A percentile compares a stretch with the other conserved stretches of the same genome.
phyloP scores from a whole-genome alignment of 1,140 invertebrate species.

The Microplitis demolitor region DNA sequence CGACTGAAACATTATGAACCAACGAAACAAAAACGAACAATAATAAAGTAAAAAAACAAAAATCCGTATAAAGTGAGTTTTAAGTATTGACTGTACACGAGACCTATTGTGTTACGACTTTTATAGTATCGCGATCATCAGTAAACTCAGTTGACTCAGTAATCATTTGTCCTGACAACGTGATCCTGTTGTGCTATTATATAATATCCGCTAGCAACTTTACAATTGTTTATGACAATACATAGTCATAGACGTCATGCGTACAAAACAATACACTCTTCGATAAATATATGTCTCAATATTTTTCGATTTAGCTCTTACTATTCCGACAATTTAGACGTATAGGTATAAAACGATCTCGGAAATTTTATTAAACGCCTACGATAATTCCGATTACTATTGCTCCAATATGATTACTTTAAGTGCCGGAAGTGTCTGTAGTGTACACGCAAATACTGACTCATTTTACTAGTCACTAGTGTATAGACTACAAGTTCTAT shows the following conservation, averaged over 20 bases:
- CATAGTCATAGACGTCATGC: no score
- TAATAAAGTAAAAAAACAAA: neutral
- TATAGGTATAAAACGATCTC: no score
- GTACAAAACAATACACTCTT: neutral
- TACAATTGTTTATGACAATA: neutral
- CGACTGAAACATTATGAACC: neutral
- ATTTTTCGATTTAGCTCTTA: neutral
- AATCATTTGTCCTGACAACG: neutral
- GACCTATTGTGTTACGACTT: conserved; percentile 3
- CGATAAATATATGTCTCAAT: neutral
- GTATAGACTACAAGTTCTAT: no score
- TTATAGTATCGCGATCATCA: conserved; percentile 13
- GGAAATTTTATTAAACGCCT: no score
- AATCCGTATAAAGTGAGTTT: neutral
- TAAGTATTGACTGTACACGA: neutral
- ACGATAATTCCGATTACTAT: neutral
- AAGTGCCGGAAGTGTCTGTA: neutral
- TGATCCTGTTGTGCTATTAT: conserved; percentile 9
- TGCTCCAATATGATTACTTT: conserved; percentile 7
- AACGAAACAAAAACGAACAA: neutral
- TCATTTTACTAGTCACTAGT: neutral
- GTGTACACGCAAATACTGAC: neutral
- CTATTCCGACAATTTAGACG: neutral
- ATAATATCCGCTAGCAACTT: conserved; percentile 7
- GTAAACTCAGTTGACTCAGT: neutral